These are phyloP conservation scores for Drosophila nr. medialis DNA, from an alignment of 2,888 invertebrate species.

Conservation along the genomic window DNA sequence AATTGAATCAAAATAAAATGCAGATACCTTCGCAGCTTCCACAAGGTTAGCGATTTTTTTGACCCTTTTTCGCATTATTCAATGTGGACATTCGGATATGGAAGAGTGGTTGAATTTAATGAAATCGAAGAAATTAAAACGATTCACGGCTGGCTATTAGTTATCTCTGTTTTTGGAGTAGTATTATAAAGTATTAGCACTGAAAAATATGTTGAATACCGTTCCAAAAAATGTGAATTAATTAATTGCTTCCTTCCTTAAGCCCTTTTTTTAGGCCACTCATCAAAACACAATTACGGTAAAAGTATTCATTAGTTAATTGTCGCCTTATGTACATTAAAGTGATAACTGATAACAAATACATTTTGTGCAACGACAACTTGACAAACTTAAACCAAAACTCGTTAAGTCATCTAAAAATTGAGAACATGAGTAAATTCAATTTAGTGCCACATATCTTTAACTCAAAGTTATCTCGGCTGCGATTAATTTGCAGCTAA, in stretches of 20 bases:
- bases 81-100: not conserved
- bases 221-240: not conserved
- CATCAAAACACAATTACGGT: not conserved
- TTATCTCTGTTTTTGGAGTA: not conserved
- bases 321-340: not conserved
- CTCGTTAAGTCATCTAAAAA: not conserved
- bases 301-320: not conserved
- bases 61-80: constrained; percentile 34
- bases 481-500: constrained; percentile 62
- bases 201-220: not conserved
- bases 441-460: constrained; percentile 5
- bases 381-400: not conserved
- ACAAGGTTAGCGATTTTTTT: constrained; percentile 34
- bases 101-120: no score
- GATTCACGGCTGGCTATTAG: not conserved
- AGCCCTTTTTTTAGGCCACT: not conserved
- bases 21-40: constrained; percentile 51
- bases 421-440: not conserved
- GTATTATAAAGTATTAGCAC: not conserved
- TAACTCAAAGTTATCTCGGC: constrained; percentile 4
- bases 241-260: not conserved
- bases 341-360: not conserved
- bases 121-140: not conserved
- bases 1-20: constrained; percentile 76
- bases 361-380: not conserved